These are phyloP conservation scores for Cecropterus lyciades DNA, from an alignment of 1,140 invertebrate genomes.

Conservation along the genomic window DNA sequence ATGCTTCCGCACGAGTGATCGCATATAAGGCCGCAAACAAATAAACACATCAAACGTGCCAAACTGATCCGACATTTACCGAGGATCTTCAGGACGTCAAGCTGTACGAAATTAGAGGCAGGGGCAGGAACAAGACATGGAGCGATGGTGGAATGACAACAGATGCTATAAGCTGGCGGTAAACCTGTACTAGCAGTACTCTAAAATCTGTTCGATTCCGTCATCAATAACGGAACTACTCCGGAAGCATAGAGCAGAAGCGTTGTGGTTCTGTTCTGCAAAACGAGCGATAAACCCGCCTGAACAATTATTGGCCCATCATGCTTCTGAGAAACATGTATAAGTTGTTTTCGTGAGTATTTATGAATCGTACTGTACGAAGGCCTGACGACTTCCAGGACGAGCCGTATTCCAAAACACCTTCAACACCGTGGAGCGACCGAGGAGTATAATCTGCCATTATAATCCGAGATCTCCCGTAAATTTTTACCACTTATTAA, in stretches of 20 bases:
- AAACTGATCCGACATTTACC: conserved; percentile 9
- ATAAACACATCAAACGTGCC: no score
- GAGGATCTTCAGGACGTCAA: neutral
- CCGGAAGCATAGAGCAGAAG: conserved; percentile 26
- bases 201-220: conserved; percentile 26
- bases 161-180: neutral
- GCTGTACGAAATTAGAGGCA: conserved; percentile 1
- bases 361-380: conserved; percentile 17
- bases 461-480: no score
- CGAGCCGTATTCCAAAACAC: conserved; percentile 40
- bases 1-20: neutral
- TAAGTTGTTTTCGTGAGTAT: conserved; percentile 43
- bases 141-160: neutral
- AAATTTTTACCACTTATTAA: no score
- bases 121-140: conserved; percentile 4
- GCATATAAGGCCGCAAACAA: neutral
- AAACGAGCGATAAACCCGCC: conserved; percentile 37
- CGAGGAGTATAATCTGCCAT: neutral
- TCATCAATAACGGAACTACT: conserved; percentile 19
- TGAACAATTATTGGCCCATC: conserved; percentile 42
- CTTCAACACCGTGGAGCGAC: conserved; percentile 23
- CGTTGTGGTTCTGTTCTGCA: conserved; percentile 36
- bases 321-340: conserved; percentile 40
- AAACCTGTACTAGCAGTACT: neutral
- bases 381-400: conserved; percentile 41